Evolutionary conservation across 2,888 invertebrate species (phyloP), one percentile per base, ranked within the genome.

Genomic region (Eristalis tenax): DNA sequence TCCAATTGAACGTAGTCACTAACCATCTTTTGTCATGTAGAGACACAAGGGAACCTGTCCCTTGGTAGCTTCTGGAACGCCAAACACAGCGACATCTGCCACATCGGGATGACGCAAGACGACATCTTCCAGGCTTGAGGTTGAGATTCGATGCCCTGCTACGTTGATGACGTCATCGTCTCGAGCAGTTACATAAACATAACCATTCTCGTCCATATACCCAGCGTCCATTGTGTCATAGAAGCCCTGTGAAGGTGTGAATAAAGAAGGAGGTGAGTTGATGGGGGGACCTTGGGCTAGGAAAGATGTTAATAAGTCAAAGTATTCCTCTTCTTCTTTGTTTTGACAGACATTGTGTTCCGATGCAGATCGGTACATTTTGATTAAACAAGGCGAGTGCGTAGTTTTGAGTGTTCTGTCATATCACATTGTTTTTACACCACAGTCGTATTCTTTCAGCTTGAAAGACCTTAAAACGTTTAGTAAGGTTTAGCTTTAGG

Each of bases 171-270:
- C 97, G 93, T 99, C 99, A 93, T 99, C 99, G 83, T 97, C 98
- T 40, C 99, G 94, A 0, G 98, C 97, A 70, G 98, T 97, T 15
- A 99, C 97, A 93, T 96, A 97, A 1, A 99, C 94, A 76, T 97
- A 97, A 0, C 98, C 98, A 89, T 96, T 95, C 74, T 96, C 95
- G 91, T 98, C 97, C 78, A 95, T 94, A 92, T 96, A 97, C 0
- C 98, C 99, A 0, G 98, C 98, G 91, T 99, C 99, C 97, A 98
- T 98, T 0, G 98, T 98, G 91, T 98, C 98, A 91, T 99, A 93
- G 88, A 91, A 93, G 1, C 93, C 93, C 93, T 93, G 35, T 11
- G 65, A 43, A 22, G 22, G 18, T 26, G 26, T 23, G 10, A 26
- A 26, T 13, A 23, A 56, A n/a, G 8, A 18, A 50, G 18, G 1